These are phyloP conservation scores for Mastacembelus armatus DNA, from an alignment of 2,797 vertebrate species.

Conservation along the genomic window DNA sequence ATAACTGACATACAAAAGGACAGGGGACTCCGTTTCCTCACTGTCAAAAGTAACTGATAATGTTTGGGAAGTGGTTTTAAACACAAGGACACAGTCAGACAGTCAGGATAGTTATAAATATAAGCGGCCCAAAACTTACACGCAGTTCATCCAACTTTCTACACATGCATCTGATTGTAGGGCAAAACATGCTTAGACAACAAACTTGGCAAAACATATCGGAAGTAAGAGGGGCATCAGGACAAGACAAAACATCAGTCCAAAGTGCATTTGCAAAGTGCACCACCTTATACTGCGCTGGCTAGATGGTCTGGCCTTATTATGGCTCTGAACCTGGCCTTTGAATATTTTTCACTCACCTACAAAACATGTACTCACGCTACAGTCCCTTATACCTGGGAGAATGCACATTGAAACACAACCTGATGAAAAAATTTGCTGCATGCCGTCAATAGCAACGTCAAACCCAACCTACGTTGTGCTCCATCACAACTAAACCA, in stretches of 20 bases:
- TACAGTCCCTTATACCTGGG: neutral
- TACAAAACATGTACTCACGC: neutral
- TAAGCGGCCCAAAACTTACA: slow-evolving; percentile 24
- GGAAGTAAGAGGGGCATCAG: slow-evolving; percentile 46
- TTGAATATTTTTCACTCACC: slow-evolving; percentile 15
- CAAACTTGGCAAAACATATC: slow-evolving; percentile 69
- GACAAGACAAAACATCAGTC: slow-evolving; percentile 48
- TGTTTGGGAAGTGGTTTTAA: slow-evolving; percentile 37
- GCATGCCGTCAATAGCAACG: neutral
- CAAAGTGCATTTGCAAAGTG: slow-evolving; percentile 70
- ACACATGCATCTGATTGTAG: slow-evolving; percentile 62
- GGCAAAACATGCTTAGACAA: slow-evolving; percentile 65
- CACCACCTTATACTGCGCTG: slow-evolving; percentile 62
- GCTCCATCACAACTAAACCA: slow-evolving; percentile 16
- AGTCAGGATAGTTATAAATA: too few species aligned
- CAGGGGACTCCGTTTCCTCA: slow-evolving; percentile 38
- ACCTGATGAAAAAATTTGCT: neutral
- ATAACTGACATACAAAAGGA: slow-evolving; percentile 36
- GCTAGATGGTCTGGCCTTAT: slow-evolving; percentile 76
- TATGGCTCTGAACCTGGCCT: slow-evolving; percentile 50
- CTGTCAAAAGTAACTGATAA: slow-evolving; percentile 47
- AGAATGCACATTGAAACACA: slow-evolving; percentile 4
- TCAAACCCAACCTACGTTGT: slow-evolving; percentile 1
- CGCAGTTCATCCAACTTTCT: slow-evolving; percentile 48
- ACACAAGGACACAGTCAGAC: slow-evolving; percentile 31